Evolutionary conservation across 2,888 invertebrate species (phyloP).

Genomic region (Sacculina carcini): DNA sequence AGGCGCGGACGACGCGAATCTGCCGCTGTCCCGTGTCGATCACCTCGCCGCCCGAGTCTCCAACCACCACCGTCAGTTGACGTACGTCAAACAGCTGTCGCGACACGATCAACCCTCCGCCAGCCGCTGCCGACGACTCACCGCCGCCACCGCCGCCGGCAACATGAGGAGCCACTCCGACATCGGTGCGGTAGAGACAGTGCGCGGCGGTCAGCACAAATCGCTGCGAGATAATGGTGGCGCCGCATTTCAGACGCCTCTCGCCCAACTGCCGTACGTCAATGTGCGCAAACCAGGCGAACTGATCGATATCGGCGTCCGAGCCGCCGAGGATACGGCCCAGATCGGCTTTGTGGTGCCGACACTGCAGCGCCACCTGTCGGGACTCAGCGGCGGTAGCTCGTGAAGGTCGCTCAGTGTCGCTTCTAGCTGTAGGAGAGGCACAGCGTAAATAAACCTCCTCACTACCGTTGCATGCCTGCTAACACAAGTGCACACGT

Average conservation of each 20-base stretch:
- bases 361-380: not conserved
- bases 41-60: not conserved
- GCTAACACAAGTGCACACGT: not conserved
- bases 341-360: not conserved
- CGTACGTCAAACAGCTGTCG: not conserved
- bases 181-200: not conserved
- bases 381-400: too few species aligned
- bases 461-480: not conserved
- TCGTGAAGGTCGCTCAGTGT: too few species aligned
- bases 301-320: not conserved
- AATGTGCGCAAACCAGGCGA: not conserved
- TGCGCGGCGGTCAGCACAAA: not conserved
- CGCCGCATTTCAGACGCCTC: not conserved
- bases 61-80: not conserved
- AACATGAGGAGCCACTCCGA: too few species aligned
- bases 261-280: not conserved
- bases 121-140: not conserved
- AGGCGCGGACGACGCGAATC: not conserved
- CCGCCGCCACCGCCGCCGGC: too few species aligned
- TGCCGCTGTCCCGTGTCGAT: not conserved
- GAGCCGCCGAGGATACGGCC: not conserved
- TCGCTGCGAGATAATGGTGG: not conserved
- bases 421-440: too few species aligned
- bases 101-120: not conserved
- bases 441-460: not conserved